Evolutionary conservation across 2,113 vertebrate genomes (phyloP).

Genomic region (Lanius ludovicianus): DNA sequence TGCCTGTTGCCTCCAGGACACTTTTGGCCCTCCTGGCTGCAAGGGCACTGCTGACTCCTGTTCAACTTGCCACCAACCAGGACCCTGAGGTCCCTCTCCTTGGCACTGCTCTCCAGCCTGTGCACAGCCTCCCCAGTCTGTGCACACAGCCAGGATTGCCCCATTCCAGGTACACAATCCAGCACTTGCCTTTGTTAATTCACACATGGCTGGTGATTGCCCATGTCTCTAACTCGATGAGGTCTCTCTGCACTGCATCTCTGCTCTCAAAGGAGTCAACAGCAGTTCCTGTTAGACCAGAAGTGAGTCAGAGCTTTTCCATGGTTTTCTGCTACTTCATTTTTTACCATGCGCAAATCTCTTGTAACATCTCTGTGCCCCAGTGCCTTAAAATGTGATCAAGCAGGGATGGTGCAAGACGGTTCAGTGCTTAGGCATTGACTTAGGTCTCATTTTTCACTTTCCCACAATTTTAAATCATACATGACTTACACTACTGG

Average conservation of each 20-base stretch:
- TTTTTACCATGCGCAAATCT: neutral
- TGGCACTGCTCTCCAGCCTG: accelerated
- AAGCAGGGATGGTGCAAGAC: neutral
- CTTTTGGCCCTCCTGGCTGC: neutral
- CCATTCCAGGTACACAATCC: neutral
- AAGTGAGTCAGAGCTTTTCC: neutral
- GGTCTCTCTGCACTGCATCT: neutral
- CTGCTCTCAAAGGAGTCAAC: neutral
- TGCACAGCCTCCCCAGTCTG: neutral
- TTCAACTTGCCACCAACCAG: accelerated
- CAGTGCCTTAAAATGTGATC: neutral
- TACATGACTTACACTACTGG: neutral
- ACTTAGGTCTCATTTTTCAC: neutral
- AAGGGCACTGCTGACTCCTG: neutral
- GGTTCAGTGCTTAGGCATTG: neutral
- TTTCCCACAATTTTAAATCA: neutral
- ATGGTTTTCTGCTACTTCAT: neutral
- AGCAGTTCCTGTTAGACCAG: neutral
- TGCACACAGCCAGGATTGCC: neutral
- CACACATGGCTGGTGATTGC: accelerated
- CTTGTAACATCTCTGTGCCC: neutral
- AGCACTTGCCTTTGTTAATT: neutral
- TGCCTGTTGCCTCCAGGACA: neutral
- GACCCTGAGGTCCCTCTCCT: accelerated
- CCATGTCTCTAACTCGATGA: neutral